Evolutionary conservation across 1,140 invertebrate species (phyloP), one percentile per base, ranked within the genome.

Genomic region (Sipha flava): DNA sequence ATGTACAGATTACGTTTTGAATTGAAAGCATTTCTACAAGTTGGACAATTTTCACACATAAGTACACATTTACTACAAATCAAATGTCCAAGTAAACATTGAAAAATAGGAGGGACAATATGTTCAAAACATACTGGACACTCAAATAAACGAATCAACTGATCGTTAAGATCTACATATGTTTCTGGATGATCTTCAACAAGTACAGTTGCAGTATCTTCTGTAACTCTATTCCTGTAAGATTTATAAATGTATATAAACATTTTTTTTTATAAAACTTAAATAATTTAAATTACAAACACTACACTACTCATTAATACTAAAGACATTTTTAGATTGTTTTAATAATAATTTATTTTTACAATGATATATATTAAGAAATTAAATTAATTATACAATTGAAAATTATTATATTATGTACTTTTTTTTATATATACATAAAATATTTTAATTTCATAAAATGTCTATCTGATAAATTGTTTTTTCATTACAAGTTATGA

Each of bases 91-190:
- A 81, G 66, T 23, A 62, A 62, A 52, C 84, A 84, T 79, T 84
- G 84, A 80, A 81, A 81, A 43, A 84, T 82, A 1, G 84, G 84
- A 18, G 84, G 83, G 12, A 81, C 49, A 14, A 83, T 82, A 52
- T 82, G 81, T 45, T 84, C 84, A 59, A 84, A 79, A 75, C 84
- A 84, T 34, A 84, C 83, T n/a, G 84, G 84, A 79, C 84, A 84
- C 45, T 84, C 83, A 57, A 84, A 68, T 45, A 84, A 70, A 62
- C 59, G 47, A 45, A 82, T 62, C 7, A 84, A 73, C 47, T 80
- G 80, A n/a, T 79, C 66, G 45, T 82, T 83, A 4, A 83, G 54
- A 9, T 79, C 81, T 66, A 72, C 57, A 47, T 81, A 79, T 10
- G 81, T 81, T 79, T 79, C 23, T 18, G 80, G 80, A 37, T 72